Percentiles rank a stretch among this genome's conserved stretches.
phyloP scores from a whole-genome alignment of 2,113 vertebrate genomes.

The Pteronura brasiliensis region DNA sequence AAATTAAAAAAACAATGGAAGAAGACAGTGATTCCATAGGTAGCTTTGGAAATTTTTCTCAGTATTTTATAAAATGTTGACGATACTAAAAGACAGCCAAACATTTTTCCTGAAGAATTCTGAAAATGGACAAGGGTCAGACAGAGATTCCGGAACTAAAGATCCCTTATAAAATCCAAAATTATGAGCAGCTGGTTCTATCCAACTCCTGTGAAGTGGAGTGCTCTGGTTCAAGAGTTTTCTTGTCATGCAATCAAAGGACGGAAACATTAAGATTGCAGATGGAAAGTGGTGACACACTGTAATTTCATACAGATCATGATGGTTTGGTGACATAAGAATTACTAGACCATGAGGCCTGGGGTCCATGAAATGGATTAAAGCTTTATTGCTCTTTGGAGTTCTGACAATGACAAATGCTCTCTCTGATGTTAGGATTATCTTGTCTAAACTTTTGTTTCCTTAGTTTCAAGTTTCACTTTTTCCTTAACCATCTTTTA shows the following conservation, averaged over 20 bases:
- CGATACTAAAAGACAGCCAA: neutral
- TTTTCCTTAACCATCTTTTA: conserved; percentile 59
- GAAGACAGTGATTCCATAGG: neutral
- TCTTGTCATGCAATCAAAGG: conserved; percentile 73
- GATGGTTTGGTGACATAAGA: conserved; percentile 73
- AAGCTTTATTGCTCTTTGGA: conserved; percentile 76
- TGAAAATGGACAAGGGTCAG: conserved; percentile 33
- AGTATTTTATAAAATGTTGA: neutral
- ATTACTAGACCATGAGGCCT: conserved; percentile 72
- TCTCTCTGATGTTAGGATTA: conserved; percentile 75
- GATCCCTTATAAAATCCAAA: conserved; percentile 19
- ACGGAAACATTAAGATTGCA: conserved; percentile 74
- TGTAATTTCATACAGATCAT: conserved; percentile 75
- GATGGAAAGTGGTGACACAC: conserved; percentile 71
- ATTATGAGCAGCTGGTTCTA: conserved; percentile 68
- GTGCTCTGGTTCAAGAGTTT: conserved; percentile 64
- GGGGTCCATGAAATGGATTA: conserved; percentile 68
- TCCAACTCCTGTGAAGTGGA: conserved; percentile 43
- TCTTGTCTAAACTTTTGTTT: conserved; percentile 78
- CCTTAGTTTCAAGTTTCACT: conserved; percentile 73
- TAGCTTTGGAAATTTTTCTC: neutral
- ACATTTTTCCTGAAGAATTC: neutral
- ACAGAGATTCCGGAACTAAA: neutral
- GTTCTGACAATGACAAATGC: conserved; percentile 77
- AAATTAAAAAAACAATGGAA: neutral